Conservation (phyloP, 2,888 invertebrate species). For the Sesamia inferens region DNA sequence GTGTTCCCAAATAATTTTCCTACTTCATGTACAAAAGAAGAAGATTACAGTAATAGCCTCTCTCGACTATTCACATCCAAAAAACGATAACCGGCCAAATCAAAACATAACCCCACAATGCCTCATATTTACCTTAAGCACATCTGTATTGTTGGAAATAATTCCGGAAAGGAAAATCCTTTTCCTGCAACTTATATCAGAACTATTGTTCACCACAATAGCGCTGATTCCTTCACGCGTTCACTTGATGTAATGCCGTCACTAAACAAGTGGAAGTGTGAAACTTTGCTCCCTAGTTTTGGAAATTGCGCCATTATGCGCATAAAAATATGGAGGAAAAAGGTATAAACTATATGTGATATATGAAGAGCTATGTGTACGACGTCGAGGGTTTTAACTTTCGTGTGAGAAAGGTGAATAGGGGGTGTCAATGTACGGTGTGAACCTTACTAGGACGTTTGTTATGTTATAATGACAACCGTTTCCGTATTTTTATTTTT, state of each 20-base stretch:
- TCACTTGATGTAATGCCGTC: slow-evolving; percentile 68
- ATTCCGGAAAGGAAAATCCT: slow-evolving; percentile 81
- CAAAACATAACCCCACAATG: slow-evolving; percentile 20
- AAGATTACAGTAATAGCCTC: slow-evolving; percentile 11
- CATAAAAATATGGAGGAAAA: slow-evolving; percentile 60
- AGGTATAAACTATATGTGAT: slow-evolving; percentile 23
- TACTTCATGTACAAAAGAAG: neutral
- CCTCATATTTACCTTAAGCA: slow-evolving; percentile 43
- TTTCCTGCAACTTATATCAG: slow-evolving; percentile 83
- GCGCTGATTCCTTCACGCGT: slow-evolving; percentile 80
- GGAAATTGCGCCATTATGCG: slow-evolving; percentile 46
- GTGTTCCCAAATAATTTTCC: neutral
- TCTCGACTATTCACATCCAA: neutral
- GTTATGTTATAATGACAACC: neutral
- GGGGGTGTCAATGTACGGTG: neutral
- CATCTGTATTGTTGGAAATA: slow-evolving; percentile 75
- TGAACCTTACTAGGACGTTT: neutral
- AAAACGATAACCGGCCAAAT: slow-evolving; percentile 32
- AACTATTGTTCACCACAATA: slow-evolving; percentile 85
- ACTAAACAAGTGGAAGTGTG: slow-evolving; percentile 57
- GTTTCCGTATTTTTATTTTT: neutral
- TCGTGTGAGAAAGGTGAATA: neutral
- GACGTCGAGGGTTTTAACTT: slow-evolving; percentile 35
- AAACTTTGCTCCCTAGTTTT: slow-evolving; percentile 55
- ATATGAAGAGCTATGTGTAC: slow-evolving; percentile 36